phyloP scores from a whole-genome alignment of 2,113 vertebrate species.

The Hydrochoerus hydrochaeris region DNA sequence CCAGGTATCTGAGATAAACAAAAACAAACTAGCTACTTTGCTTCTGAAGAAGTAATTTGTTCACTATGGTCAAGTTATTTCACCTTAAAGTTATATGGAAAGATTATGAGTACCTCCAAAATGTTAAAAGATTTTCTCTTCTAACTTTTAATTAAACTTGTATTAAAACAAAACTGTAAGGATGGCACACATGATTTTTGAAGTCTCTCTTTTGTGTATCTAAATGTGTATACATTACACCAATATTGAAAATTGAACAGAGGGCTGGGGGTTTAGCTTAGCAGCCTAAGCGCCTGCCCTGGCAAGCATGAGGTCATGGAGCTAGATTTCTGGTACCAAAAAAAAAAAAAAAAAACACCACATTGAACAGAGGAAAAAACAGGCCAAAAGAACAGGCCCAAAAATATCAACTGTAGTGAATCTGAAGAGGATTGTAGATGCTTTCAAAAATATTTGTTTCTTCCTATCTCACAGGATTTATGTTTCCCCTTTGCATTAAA shows the following conservation, averaged over 20 bases:
- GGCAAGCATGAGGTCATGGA: no score
- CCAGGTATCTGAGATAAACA: background rate
- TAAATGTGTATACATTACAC: background rate
- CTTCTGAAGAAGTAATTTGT: background rate
- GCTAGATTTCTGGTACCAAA: no score
- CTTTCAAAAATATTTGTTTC: background rate
- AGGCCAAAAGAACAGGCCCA: background rate
- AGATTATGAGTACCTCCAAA: background rate
- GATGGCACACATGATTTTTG: background rate
- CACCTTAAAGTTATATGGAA: background rate
- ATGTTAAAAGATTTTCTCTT: background rate
- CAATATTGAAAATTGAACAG: slow-evolving; percentile 29
- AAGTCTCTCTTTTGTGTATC: background rate
- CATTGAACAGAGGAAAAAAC: background rate
- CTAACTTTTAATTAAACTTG: slow-evolving; percentile 23
- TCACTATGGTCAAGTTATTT: background rate
- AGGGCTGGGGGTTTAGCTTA: background rate
- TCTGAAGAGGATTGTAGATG: background rate
- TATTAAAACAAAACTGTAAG: background rate
- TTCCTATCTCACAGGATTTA: background rate
- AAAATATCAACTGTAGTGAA: background rate
- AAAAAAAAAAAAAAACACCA: no score
- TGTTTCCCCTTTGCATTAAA: background rate
- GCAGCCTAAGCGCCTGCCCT: no score
- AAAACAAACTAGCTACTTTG: background rate